phyloP scores from a whole-genome alignment of 2,888 invertebrate genomes.

The Deilephila elpenor region DNA sequence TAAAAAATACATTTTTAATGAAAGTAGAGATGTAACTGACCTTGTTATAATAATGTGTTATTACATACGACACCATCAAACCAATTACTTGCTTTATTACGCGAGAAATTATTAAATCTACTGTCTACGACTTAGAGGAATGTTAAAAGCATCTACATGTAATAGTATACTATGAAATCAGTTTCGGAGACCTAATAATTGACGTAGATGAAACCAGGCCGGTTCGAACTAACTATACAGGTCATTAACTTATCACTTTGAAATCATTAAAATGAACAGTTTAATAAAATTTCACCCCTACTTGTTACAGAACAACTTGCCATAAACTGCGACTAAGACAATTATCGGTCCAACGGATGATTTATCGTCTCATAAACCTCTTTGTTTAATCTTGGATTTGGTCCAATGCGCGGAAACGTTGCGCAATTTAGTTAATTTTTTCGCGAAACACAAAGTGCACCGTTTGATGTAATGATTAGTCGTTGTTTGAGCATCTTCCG shows the following conservation, averaged over 20 bases:
- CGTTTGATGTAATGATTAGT: slow-evolving; percentile 20
- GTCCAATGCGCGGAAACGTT: slow-evolving; percentile 52
- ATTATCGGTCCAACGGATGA: slow-evolving; percentile 55
- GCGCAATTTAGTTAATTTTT: slow-evolving; percentile 47
- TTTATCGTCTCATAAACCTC: slow-evolving; percentile 53
- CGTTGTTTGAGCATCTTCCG: background rate
- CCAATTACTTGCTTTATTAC: too few relatives aligned
- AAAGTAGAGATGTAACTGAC: too few relatives aligned
- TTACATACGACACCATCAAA: too few relatives aligned
- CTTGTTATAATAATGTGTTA: too few relatives aligned
- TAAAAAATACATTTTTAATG: too few relatives aligned
- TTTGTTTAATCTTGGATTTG: slow-evolving; percentile 57
- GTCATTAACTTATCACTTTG: slow-evolving; percentile 7
- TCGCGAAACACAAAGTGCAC: slow-evolving; percentile 34
- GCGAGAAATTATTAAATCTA: too few relatives aligned
- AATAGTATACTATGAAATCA: too few relatives aligned
- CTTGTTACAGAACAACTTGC: slow-evolving; percentile 12
- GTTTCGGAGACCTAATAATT: too few relatives aligned
- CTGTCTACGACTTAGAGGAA: too few relatives aligned
- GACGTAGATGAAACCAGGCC: too few relatives aligned
- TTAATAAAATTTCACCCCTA: slow-evolving; percentile 11
- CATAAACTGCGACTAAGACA: slow-evolving; percentile 34
- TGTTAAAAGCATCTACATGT: too few relatives aligned
- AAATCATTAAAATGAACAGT: background rate
- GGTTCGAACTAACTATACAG: background rate